Evolutionary conservation across 2,888 invertebrate species (phyloP), one percentile per base, ranked within the genome.

Genomic region (Agrochola circellaris): DNA sequence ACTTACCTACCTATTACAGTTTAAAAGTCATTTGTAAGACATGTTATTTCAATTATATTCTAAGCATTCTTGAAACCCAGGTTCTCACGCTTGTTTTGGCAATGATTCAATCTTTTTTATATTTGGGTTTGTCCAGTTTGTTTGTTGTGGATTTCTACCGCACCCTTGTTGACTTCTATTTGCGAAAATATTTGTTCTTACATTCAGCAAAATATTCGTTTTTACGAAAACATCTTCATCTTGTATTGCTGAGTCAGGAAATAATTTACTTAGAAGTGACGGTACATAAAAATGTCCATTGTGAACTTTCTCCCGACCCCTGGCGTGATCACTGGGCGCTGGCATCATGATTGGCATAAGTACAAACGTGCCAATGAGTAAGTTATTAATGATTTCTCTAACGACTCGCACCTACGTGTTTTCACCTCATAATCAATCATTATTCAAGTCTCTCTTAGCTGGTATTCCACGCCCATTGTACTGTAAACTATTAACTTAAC

Each of bases 381-480:
- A 89, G 89, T 90, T 92, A 92, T 90, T 93, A 92, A 92, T 94
- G 90, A 89, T 92, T 91, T 91, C 90, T 90, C 89, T 88, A 88
- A 88, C 87, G 89, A 87, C 83, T 82, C 77, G 81, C 69, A 71
- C 75, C 74, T 87, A 77, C 81, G 73, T 87, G 85, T 88, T 87
- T 89, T 87, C 87, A 81, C 90, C 82, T 85, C 78, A 79, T 81
- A 88, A 91, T 92, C 87, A 89, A 91, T 92, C 90, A 91, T 89
- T 86, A 87, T 88, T 80, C 76, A 78, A 79, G 77, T 68, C 80
- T 82, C 78, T 87, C 68, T 75, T 66, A 74, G 75, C 64, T 70
- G 56, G 76, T 79, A 81, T 86, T 87, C 70, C 84, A 79, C 77
- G 70, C 69, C 76, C 73, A 82, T 81, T 84, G 69, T 73, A 73